Conservation (phyloP, 2,113 vertebrate species). For the Mesoclemmys tuberculata region DNA sequence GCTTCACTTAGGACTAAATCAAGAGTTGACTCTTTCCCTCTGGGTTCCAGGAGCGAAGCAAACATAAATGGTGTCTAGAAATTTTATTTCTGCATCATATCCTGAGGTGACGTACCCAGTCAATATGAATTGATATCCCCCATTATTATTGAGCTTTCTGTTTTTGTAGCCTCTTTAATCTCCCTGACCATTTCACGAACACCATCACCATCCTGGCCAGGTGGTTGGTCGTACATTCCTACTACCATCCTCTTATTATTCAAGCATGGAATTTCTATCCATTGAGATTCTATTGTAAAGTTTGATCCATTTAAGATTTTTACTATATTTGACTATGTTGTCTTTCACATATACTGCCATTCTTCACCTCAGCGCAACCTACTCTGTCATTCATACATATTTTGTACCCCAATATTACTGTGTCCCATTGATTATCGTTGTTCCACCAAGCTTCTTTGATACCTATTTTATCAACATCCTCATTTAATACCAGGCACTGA, state of each 20-base stretch:
- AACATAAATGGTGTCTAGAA: not conserved
- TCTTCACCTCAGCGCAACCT: not conserved
- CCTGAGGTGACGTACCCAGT: not conserved
- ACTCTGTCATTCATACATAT: not conserved
- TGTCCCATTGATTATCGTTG: not conserved
- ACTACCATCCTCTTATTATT: not conserved
- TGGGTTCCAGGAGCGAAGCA: not conserved
- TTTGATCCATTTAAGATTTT: not conserved
- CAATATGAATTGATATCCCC: not conserved
- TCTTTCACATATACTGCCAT: not conserved
- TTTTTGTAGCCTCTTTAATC: not conserved
- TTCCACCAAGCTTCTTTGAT: not conserved
- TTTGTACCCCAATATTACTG: not conserved
- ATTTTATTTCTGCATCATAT: not conserved
- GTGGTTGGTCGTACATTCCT: not conserved
- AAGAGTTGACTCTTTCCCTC: not conserved
- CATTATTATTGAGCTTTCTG: not conserved
- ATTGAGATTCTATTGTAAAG: not conserved
- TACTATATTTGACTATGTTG: not conserved
- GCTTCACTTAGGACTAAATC: not conserved
- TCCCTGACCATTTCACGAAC: not conserved
- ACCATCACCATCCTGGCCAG: not conserved
- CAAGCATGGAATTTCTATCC: not conserved
- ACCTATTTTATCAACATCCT: not conserved
- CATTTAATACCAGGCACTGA: not conserved